Percentiles rank a stretch among this genome's conserved stretches.
These are phyloP conservation scores for Porites lutea DNA, from an alignment of 64 coral and sea anemone species.

Conservation along the genomic window DNA sequence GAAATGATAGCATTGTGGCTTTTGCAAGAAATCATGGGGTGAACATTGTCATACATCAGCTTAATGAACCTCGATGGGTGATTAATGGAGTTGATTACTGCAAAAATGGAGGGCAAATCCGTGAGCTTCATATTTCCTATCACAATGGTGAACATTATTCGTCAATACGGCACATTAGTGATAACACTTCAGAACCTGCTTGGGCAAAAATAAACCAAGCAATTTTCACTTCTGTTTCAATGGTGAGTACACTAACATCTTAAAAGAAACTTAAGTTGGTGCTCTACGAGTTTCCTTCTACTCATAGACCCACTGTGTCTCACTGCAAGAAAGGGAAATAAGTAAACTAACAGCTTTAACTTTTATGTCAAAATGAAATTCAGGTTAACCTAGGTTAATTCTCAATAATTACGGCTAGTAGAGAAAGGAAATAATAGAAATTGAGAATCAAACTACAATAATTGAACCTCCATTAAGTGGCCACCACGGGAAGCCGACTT, in stretches of 20 bases:
- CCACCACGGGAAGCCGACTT: too few species aligned
- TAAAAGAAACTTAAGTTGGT: too few species aligned
- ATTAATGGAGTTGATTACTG: slow-evolving; percentile 75
- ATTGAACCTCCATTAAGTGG: too few species aligned
- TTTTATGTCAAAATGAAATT: too few species aligned
- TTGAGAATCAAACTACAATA: too few species aligned
- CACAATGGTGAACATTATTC: slow-evolving; percentile 99
- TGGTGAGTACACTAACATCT: slow-evolving; percentile 1
- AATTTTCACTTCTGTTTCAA: background rate
- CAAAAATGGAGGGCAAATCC: slow-evolving; percentile 28
- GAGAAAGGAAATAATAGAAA: too few species aligned
- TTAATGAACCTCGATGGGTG: slow-evolving; percentile 97
- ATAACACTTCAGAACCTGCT: slow-evolving; percentile 84
- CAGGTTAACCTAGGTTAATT: too few species aligned
- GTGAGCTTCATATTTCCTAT: slow-evolving; percentile 89
- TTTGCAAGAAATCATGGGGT: slow-evolving; percentile 94
- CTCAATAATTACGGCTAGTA: too few species aligned
- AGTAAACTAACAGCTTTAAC: too few species aligned
- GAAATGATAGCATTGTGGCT: slow-evolving; percentile 96
- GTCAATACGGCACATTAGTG: slow-evolving; percentile 78
- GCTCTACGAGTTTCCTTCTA: too few species aligned
- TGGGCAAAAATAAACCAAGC: slow-evolving; percentile 72
- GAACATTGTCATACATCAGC: slow-evolving; percentile 92
- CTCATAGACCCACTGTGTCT: too few species aligned
- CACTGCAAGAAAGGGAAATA: too few species aligned